A percentile compares a stretch with the other conserved stretches of the same genome.
Evolutionary conservation across 2,113 vertebrate genomes (phyloP).

Genomic region (Setophaga kirtlandii): DNA sequence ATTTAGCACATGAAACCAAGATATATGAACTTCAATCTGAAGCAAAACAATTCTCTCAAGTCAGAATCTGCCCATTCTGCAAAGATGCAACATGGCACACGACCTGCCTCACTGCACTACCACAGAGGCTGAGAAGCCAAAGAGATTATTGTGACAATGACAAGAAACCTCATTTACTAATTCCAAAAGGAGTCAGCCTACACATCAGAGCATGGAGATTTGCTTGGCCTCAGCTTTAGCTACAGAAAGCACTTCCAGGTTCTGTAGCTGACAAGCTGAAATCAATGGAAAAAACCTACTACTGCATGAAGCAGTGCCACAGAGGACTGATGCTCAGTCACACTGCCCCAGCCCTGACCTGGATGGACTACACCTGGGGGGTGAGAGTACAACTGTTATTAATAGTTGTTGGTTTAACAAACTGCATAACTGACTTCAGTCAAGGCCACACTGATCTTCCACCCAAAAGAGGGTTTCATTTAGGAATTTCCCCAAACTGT

Average conservation of each 20-base stretch:
- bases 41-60: not conserved
- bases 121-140: not conserved
- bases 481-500: not conserved
- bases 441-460: not conserved
- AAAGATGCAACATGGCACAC: accelerated
- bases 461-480: not conserved
- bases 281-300: not conserved
- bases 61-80: not conserved
- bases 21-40: not conserved
- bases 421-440: not conserved
- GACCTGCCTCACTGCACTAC: accelerated
- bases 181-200: not conserved
- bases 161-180: not conserved
- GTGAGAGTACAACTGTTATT: slow-evolving; percentile 3
- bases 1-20: not conserved
- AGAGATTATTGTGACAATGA: not conserved
- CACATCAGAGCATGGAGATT: not conserved
- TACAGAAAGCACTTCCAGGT: not conserved
- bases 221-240: not conserved
- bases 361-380: not conserved
- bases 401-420: slow-evolving; percentile 18
- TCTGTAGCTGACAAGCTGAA: not conserved
- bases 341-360: not conserved
- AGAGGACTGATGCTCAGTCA: not conserved
- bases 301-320: not conserved